Conservation (phyloP, 30 jellyfish, hydroid and myxozoan species). For the Pelagia noctiluca region DNA sequence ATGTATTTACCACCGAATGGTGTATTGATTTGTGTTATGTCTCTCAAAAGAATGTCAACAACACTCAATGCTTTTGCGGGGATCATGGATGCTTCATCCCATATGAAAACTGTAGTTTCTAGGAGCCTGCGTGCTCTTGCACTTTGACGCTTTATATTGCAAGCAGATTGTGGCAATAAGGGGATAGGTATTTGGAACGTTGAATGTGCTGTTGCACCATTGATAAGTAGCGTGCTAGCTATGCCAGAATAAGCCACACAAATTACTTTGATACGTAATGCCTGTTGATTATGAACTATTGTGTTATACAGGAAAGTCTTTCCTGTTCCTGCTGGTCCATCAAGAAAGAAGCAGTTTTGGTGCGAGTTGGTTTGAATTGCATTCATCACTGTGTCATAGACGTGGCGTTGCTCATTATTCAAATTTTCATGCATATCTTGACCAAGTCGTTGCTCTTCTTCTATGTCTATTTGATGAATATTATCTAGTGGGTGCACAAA, state of each 20-base stretch:
- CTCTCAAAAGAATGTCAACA: conserved; percentile 17
- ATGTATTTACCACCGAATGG: conserved; percentile 34
- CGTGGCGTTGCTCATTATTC: not conserved
- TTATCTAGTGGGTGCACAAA: conserved; percentile 4
- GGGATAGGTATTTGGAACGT: conserved; percentile 11
- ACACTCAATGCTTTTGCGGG: conserved; percentile 48
- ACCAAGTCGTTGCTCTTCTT: conserved; percentile 16
- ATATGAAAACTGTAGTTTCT: conserved; percentile 12
- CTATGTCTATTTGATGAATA: not conserved
- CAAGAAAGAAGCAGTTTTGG: conserved; percentile 12
- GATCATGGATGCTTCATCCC: conserved; percentile 70
- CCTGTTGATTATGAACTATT: conserved; percentile 5
- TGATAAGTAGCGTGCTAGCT: conserved; percentile 17
- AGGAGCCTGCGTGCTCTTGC: conserved; percentile 11
- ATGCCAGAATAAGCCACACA: conserved; percentile 26
- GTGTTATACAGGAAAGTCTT: conserved; percentile 59
- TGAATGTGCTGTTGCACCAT: conserved; percentile 22
- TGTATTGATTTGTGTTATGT: not conserved
- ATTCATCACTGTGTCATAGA: not conserved
- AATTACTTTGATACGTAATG: not conserved
- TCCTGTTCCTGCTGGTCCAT: conserved; percentile 49
- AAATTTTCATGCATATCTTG: conserved; percentile 15
- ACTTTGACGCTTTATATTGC: conserved; percentile 30
- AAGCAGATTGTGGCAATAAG: not conserved
- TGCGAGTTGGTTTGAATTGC: conserved; percentile 15